These are phyloP conservation scores for Andricus grossulariae DNA, from an alignment of 1,140 invertebrate genomes.

Conservation along the genomic window DNA sequence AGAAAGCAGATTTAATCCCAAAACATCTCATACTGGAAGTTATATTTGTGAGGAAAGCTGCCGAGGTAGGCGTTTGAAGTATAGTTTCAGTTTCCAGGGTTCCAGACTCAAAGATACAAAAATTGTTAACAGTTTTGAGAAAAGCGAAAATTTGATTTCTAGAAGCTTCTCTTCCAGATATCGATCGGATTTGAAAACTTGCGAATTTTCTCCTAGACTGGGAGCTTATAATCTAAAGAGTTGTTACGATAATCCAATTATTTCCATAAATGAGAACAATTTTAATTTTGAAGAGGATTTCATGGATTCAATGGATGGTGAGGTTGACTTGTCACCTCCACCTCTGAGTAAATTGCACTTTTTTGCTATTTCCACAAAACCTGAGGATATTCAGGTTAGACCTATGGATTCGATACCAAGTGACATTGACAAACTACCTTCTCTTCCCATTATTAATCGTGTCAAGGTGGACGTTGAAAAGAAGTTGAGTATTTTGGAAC, in stretches of 20 bases:
- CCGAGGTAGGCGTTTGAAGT: conserved; percentile 42
- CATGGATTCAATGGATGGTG: not conserved
- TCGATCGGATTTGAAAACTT: not conserved
- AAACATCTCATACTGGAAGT: conserved; percentile 43
- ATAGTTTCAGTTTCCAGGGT: conserved; percentile 63
- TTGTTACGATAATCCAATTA: conserved; percentile 49
- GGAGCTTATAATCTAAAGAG: conserved; percentile 47
- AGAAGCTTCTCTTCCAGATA: conserved; percentile 51
- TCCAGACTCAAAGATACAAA: conserved; percentile 45
- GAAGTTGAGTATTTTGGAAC: conserved; percentile 70
- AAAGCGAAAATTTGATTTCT: conserved; percentile 33
- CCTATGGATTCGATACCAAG: conserved; percentile 49
- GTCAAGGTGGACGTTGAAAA: conserved; percentile 48
- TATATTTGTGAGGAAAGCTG: conserved; percentile 52
- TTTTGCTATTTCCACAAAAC: conserved; percentile 69
- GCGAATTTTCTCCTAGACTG: conserved; percentile 39
- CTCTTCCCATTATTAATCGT: conserved; percentile 60
- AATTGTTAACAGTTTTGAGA: conserved; percentile 43
- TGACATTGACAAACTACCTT: conserved; percentile 64
- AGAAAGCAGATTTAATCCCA: conserved; percentile 38
- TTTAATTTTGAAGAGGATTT: conserved; percentile 36
- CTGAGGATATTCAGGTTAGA: conserved; percentile 60
- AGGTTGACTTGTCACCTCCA: conserved; percentile 51
- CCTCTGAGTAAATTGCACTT: conserved; percentile 69
- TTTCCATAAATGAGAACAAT: conserved; percentile 15